Percentiles rank a stretch among this genome's conserved stretches.
These are phyloP conservation scores for Drosophila kikkawai DNA, from an alignment of 1,140 invertebrate species.

Conservation along the genomic window DNA sequence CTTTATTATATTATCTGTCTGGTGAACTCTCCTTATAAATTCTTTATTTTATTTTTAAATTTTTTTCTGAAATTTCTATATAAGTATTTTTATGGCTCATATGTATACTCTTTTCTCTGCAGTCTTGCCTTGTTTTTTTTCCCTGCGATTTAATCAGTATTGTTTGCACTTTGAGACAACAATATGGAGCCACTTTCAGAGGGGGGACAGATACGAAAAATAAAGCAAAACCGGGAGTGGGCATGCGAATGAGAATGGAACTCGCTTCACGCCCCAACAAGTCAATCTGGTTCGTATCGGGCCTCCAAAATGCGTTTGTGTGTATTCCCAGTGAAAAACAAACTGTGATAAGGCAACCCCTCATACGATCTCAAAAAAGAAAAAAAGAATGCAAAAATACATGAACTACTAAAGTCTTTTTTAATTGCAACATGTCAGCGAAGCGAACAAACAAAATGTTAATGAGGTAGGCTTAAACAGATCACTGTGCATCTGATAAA, in stretches of 20 bases:
- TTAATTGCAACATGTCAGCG: conserved; percentile 62
- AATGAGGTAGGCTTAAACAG: conserved; percentile 32
- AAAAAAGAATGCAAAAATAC: conserved; percentile 33
- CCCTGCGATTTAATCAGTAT: conserved; percentile 38
- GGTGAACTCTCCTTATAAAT: conserved; percentile 3
- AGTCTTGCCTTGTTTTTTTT: conserved; percentile 10
- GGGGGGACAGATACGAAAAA: conserved; percentile 37
- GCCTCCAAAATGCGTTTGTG: conserved; percentile 6
- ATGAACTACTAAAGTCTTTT: conserved; percentile 11
- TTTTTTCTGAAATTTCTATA: not conserved
- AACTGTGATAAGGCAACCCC: conserved; percentile 50
- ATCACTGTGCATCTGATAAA: conserved; percentile 30
- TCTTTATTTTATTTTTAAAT: conserved; percentile 9
- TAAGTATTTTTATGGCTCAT: not conserved
- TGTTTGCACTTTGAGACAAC: conserved; percentile 68
- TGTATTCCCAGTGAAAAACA: conserved; percentile 28
- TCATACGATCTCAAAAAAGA: conserved; percentile 19
- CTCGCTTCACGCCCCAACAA: conserved; percentile 34
- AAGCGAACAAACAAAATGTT: conserved; percentile 24
- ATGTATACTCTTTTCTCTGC: not conserved
- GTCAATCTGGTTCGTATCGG: conserved; percentile 47
- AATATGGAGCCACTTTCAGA: conserved; percentile 47
- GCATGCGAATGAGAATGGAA: conserved; percentile 12
- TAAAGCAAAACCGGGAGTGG: conserved; percentile 46
- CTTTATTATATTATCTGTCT: conserved; percentile 2